A percentile compares a stretch with the other conserved stretches of the same genome.
These are phyloP conservation scores for Eremophila alpestris DNA, from an alignment of 2,797 vertebrate genomes.

Conservation along the genomic window DNA sequence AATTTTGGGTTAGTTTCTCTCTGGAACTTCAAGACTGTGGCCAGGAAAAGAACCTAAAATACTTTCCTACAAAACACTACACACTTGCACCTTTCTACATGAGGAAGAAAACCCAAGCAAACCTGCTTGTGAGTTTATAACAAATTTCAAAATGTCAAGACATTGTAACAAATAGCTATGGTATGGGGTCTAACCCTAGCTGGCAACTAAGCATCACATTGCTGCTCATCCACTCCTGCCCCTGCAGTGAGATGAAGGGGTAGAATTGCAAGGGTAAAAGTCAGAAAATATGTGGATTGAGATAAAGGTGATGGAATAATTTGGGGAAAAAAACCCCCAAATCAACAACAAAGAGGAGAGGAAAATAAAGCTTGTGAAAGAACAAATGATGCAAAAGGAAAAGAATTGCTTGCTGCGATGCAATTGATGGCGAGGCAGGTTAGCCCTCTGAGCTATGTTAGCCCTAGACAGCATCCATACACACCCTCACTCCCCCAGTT, in stretches of 20 bases:
- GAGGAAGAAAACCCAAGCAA: neutral
- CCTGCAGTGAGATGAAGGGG: neutral
- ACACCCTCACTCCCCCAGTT: neutral
- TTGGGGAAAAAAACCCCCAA: rapidly evolving
- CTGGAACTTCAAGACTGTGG: neutral
- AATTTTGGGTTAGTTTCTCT: neutral
- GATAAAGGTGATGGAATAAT: neutral
- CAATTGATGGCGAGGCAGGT: neutral
- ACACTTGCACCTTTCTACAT: neutral
- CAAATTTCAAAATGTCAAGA: neutral
- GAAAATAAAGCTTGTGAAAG: neutral
- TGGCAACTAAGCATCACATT: neutral
- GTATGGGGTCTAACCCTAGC: neutral
- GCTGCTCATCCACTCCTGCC: neutral
- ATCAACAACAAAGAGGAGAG: neutral
- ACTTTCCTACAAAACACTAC: neutral
- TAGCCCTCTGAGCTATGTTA: neutral
- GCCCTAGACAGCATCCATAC: neutral
- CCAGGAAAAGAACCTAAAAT: neutral
- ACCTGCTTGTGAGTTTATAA: neutral
- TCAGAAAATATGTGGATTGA: neutral
- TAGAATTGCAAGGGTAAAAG: neutral
- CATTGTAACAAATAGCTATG: neutral
- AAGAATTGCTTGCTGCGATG: neutral
- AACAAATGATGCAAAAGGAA: neutral